phyloP scores from a whole-genome alignment of 2,797 vertebrate genomes.

The Channallabes apus region DNA sequence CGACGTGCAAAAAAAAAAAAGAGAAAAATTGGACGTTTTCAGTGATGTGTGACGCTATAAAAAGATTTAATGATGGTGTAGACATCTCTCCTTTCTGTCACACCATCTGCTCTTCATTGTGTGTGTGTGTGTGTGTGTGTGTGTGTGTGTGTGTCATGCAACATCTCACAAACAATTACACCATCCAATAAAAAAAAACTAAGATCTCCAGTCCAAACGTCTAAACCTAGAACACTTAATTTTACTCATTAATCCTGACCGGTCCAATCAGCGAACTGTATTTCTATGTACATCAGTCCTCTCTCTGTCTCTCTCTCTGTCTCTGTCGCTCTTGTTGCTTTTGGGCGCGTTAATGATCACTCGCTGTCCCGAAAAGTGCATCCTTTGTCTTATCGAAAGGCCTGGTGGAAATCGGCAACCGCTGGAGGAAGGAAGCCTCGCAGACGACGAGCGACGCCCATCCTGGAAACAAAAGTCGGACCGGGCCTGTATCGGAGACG shows the following conservation, averaged over 20 bases:
- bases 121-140: constrained; percentile 4
- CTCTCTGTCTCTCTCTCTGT: background rate
- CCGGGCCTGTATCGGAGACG: background rate
- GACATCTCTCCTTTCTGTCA: constrained; percentile 33
- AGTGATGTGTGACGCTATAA: constrained; percentile 26
- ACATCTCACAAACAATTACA: constrained; percentile 13
- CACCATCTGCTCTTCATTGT: constrained; percentile 57
- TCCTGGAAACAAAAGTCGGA: constrained; percentile 31
- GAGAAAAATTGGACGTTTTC: constrained; percentile 1
- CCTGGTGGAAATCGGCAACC: background rate
- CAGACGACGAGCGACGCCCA: constrained; percentile 28
- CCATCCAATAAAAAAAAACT: background rate
- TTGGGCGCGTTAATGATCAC: background rate
- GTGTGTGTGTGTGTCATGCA: constrained; percentile 14
- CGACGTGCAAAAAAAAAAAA: background rate
- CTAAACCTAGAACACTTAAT: background rate
- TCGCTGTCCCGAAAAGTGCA: background rate
- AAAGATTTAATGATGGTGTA: constrained; percentile 56
- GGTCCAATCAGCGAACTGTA: background rate
- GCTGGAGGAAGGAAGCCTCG: constrained; percentile 32
- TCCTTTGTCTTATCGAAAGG: background rate
- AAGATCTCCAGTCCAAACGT: background rate
- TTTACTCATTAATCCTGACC: background rate
- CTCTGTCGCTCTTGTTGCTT: background rate
- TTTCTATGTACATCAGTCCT: no score